phyloP scores from a whole-genome alignment of 2,888 invertebrate species.

The Caenorhabditis drosophilae region DNA sequence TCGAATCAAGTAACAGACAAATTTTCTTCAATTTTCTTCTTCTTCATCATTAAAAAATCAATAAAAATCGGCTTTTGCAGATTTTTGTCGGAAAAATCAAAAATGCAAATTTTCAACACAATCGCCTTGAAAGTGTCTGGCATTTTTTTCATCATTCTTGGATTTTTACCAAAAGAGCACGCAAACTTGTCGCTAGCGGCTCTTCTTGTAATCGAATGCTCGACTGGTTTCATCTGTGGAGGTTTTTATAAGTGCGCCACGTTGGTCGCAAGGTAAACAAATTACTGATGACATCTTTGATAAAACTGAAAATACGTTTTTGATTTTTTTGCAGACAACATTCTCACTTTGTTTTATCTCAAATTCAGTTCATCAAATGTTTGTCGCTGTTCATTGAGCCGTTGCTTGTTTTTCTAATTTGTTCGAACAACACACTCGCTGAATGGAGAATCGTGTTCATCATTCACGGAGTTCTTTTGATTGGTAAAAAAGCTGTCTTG shows the following conservation, averaged over 20 bases:
- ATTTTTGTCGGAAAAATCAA: constrained; percentile 53
- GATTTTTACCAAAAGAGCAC: constrained; percentile 47
- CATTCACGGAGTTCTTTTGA: constrained; percentile 50
- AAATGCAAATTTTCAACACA: constrained; percentile 63
- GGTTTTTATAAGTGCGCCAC: constrained; percentile 62
- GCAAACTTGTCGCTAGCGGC: constrained; percentile 39
- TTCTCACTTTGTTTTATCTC: constrained; percentile 64
- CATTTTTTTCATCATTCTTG: constrained; percentile 52
- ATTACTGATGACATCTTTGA: neutral
- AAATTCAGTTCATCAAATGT: constrained; percentile 66
- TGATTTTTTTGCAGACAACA: constrained; percentile 56
- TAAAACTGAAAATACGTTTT: neutral
- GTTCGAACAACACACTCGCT: constrained; percentile 44
- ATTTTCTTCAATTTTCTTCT: neutral
- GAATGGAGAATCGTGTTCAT: constrained; percentile 62
- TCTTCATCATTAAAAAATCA: neutral
- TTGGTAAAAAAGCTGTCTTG: constrained; percentile 21
- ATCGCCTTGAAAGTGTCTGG: constrained; percentile 58
- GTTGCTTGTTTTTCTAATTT: constrained; percentile 55
- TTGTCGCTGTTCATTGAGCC: constrained; percentile 63
- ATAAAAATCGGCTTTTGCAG: constrained; percentile 32
- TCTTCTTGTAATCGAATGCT: constrained; percentile 51
- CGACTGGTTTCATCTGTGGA: constrained; percentile 59
- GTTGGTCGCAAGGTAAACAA: constrained; percentile 52
- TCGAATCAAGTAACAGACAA: constrained; percentile 35